Conservation (phyloP, 2,888 invertebrate species). For the Lypha dubia region DNA sequence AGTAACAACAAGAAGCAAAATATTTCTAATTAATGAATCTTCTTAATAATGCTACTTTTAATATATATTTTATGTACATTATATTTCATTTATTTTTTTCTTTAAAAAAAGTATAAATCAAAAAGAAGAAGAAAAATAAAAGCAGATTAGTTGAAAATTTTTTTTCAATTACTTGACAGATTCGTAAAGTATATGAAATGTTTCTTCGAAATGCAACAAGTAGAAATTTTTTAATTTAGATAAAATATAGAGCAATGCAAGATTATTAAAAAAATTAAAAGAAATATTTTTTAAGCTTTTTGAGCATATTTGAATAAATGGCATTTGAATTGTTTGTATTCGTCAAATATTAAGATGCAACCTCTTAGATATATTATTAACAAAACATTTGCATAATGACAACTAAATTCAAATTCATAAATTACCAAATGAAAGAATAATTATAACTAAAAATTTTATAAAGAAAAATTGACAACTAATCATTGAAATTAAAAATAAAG, state of each 20-base stretch:
- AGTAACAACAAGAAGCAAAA: slow-evolving; percentile 5
- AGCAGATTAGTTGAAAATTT: slow-evolving; percentile 8
- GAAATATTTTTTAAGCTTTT: background rate
- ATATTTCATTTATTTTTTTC: background rate
- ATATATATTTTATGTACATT: background rate
- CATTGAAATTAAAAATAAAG: too few relatives aligned
- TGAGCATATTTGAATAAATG: background rate
- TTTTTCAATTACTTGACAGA: background rate
- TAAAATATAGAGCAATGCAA: slow-evolving; percentile 29
- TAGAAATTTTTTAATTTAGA: slow-evolving; percentile 37
- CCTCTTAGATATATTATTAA: too few relatives aligned
- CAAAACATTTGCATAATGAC: too few relatives aligned
- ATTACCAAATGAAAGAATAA: too few relatives aligned
- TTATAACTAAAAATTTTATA: too few relatives aligned
- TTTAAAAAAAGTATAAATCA: slow-evolving; percentile 39
- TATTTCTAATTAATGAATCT: slow-evolving; percentile 47
- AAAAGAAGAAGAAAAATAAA: background rate
- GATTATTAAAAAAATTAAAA: background rate
- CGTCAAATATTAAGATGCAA: too few relatives aligned
- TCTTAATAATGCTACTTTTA: slow-evolving; percentile 10
- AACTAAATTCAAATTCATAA: too few relatives aligned
- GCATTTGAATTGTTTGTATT: background rate
- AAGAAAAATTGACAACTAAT: too few relatives aligned
- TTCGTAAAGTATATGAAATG: background rate
- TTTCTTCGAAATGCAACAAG: background rate